Evolutionary conservation across 2,113 vertebrate species (phyloP).

Genomic region (Sylvietta virens): DNA sequence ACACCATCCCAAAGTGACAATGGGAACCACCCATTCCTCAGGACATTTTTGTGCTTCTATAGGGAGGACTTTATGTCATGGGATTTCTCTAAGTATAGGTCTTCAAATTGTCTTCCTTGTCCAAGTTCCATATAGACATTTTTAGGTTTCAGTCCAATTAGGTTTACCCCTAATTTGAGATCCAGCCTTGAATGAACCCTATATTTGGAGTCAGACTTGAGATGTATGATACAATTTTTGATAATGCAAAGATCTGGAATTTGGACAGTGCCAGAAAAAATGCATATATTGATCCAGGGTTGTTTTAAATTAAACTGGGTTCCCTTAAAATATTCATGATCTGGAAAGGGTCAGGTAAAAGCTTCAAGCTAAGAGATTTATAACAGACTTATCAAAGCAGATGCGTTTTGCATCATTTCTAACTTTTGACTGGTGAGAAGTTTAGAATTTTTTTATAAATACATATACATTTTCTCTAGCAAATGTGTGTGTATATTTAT

Average conservation of each 20-base stretch:
- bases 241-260: constrained; percentile 15
- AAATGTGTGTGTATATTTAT: constrained; percentile 69
- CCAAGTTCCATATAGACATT: background rate
- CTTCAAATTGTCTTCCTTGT: background rate
- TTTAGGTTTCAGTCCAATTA: background rate
- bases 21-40: background rate
- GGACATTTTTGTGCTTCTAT: background rate
- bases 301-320: constrained; percentile 61
- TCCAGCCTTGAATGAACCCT: constrained; percentile 39
- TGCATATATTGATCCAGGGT: constrained; percentile 55
- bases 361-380: constrained; percentile 54
- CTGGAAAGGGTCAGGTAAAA: constrained; percentile 59
- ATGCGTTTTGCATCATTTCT: constrained; percentile 63
- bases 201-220: background rate
- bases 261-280: constrained; percentile 34
- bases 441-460: constrained; percentile 62
- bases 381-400: constrained; percentile 54
- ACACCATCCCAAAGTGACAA: background rate
- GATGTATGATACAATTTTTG: constrained; percentile 13
- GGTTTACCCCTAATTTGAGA: constrained; percentile 13
- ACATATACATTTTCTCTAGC: constrained; percentile 55
- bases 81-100: background rate
- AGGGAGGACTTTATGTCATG: background rate
- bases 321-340: constrained; percentile 59
- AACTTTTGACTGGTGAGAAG: constrained; percentile 60